Evolutionary conservation across 1,140 invertebrate species (phyloP), one percentile per base, ranked within the genome.

Genomic region (Polyergus mexicanus): DNA sequence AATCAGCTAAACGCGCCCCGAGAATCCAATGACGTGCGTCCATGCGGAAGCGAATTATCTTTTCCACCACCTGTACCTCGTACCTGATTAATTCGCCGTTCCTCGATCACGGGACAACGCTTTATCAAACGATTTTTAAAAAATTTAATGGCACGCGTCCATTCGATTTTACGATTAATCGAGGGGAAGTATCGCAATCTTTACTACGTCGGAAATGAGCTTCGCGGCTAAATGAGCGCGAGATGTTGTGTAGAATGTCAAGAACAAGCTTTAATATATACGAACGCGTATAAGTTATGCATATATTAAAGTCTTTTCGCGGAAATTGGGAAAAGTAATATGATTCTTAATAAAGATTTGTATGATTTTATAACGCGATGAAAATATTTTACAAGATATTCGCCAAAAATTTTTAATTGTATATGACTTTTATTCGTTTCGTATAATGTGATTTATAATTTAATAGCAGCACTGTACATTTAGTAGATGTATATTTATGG

Each of bases 1-100:
- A 51, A 62, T 11, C 41, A 19, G 63, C 68, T 72, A 68, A 72
- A 16, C 84, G 63, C n/a, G 58, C 66, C 47, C 68, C 38, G 86
- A 69, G 85, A 86, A 81, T 56, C 68, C 56, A 86, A 80, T 65
- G 84, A 78, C 86, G 32, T 32, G 74, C 86, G 84, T 74, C 66
- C 44, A 58, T 28, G 54, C 54, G 74, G 63, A 75, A 85, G 85
- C 88, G 56, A 88, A 89, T 89, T 78, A 81, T 78, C 68, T 75
- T 84, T 75, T 84, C 72, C 66, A 66, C 68, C 87, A 77, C 74
- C 87, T 86, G 78, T 81, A 81, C 66, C 54, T 83, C 69, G 78
- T 68, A 47, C 54, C 78, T 83, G 78, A 83, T 83, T 83, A 83
- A 83, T 83, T 56, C 78, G 25, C 66, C 25, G 7, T 60, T 81